Evolutionary conservation across 2,113 vertebrate species (phyloP).

Genomic region (Centropus bengalensis): DNA sequence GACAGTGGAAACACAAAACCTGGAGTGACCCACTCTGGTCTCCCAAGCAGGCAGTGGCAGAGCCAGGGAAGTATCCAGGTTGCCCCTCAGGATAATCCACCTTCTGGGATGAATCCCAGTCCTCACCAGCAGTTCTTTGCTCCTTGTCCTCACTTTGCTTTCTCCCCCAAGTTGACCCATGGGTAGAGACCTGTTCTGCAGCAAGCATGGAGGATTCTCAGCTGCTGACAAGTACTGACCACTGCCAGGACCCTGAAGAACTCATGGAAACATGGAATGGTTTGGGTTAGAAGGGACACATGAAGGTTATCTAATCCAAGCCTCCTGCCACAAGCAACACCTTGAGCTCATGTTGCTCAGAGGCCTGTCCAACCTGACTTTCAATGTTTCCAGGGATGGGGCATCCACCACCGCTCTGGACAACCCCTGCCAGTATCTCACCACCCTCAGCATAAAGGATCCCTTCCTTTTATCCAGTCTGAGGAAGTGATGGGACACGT

Average conservation of each 20-base stretch:
- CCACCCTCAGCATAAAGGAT: rapidly evolving
- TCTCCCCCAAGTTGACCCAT: background rate
- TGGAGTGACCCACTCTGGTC: background rate
- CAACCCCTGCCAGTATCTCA: background rate
- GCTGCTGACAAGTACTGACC: background rate
- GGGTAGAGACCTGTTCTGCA: background rate
- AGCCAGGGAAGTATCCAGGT: background rate
- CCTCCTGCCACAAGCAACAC: rapidly evolving
- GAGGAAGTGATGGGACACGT: background rate
- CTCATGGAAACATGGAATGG: rapidly evolving
- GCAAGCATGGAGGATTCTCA: background rate
- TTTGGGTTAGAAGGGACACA: background rate
- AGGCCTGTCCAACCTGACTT: background rate
- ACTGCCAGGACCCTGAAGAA: background rate
- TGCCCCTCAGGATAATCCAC: background rate
- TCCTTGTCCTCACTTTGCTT: background rate
- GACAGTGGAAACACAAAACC: background rate
- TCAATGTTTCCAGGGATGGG: background rate
- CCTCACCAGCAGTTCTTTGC: background rate
- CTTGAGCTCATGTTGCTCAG: background rate
- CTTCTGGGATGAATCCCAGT: background rate
- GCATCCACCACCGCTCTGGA: background rate
- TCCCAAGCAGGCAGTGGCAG: background rate
- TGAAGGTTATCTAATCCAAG: background rate
- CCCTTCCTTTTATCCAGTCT: too few species aligned